These are phyloP conservation scores for Achatina immaculata DNA, from an alignment of 1,140 invertebrate genomes.

Conservation along the genomic window DNA sequence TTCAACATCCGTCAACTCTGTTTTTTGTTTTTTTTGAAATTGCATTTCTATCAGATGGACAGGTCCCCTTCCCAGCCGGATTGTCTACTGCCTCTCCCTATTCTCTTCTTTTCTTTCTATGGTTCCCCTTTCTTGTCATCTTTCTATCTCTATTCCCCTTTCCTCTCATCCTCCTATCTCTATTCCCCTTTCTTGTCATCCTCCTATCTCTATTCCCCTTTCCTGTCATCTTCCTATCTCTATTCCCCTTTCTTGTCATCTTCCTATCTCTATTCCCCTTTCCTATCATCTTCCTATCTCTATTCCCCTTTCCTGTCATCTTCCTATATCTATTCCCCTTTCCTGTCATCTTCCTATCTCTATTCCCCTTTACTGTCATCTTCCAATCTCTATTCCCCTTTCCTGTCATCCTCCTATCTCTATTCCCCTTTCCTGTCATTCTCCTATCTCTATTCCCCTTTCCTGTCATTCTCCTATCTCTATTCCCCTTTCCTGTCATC, in stretches of 20 bases:
- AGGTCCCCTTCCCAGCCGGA: no score
- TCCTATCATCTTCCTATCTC: background rate
- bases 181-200: background rate
- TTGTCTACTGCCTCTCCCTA: background rate
- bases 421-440: background rate
- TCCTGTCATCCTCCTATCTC: no score
- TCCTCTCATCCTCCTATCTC: background rate
- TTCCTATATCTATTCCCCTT: no score
- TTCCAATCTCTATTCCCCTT: background rate
- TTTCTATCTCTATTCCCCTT: background rate
- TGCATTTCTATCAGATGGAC: no score
- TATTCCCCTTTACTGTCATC: background rate
- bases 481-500: no score
- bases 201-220: background rate
- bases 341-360: background rate
- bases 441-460: background rate
- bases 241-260: background rate
- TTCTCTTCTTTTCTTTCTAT: background rate
- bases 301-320: no score
- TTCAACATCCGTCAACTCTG: no score
- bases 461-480: background rate
- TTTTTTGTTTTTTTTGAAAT: no score
- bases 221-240: background rate
- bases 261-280: background rate
- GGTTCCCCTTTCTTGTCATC: background rate